phyloP scores from a whole-genome alignment of 2,797 vertebrate genomes.

The Rallus crepitans region DNA sequence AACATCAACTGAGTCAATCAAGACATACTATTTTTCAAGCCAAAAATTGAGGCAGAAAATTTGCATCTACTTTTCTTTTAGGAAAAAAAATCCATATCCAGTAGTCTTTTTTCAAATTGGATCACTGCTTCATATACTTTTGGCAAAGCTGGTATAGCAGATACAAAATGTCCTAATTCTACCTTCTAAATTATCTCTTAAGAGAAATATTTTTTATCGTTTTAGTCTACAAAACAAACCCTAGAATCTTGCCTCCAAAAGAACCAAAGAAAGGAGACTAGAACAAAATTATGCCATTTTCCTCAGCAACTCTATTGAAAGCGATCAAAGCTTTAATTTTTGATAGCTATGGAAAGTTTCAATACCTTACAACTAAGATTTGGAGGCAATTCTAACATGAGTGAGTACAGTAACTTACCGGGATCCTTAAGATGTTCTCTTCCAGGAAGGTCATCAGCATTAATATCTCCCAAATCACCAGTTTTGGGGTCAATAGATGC shows the following conservation, averaged over 20 bases:
- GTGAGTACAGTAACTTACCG: slow-evolving; percentile 76
- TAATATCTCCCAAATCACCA: slow-evolving; percentile 94
- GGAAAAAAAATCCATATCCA: neutral
- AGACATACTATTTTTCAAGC: neutral
- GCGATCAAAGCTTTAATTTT: neutral
- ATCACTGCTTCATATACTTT: neutral
- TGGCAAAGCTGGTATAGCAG: neutral
- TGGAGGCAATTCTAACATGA: neutral
- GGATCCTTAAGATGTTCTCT: slow-evolving; percentile 92
- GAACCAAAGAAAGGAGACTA: neutral
- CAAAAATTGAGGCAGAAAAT: neutral
- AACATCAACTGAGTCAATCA: neutral
- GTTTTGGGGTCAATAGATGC: slow-evolving; percentile 94
- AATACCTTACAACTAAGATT: neutral
- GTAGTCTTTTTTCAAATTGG: neutral
- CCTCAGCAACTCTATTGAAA: neutral
- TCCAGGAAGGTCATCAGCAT: slow-evolving; percentile 92
- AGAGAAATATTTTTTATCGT: neutral
- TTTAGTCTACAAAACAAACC: neutral
- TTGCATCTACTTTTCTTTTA: neutral
- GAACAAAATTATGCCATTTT: neutral
- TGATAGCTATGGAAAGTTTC: neutral
- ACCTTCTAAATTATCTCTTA: neutral
- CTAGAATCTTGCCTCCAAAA: neutral
- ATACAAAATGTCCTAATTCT: neutral